These are phyloP conservation scores for Mactra quadrangularis DNA, from an alignment of 1,140 invertebrate genomes.

Conservation along the genomic window DNA sequence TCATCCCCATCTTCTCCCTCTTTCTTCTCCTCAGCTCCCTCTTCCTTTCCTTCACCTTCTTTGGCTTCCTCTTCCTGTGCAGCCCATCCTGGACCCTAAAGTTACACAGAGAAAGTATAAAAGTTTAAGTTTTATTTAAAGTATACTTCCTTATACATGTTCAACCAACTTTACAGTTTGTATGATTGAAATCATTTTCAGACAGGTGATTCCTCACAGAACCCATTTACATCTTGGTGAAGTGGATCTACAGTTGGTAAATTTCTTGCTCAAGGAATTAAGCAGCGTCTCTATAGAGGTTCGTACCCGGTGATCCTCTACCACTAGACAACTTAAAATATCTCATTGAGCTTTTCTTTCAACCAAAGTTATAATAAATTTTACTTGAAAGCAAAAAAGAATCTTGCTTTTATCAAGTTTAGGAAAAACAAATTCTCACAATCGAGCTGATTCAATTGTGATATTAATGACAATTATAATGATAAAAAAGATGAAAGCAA, in stretches of 20 bases:
- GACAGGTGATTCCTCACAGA: too few species aligned
- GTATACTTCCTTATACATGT: not conserved
- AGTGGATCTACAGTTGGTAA: too few species aligned
- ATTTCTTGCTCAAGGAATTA: not conserved
- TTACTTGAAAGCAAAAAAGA: constrained; percentile 16
- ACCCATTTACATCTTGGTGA: too few species aligned
- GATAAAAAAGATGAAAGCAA: too few species aligned
- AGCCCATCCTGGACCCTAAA: constrained; percentile 50
- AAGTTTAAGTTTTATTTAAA: not conserved
- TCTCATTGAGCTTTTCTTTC: not conserved
- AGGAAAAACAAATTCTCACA: too few species aligned
- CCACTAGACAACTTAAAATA: not conserved
- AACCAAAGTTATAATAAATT: not conserved
- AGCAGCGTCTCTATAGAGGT: not conserved
- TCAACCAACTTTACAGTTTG: too few species aligned
- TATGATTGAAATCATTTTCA: too few species aligned
- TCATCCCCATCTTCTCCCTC: constrained; percentile 62
- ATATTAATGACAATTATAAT: too few species aligned
- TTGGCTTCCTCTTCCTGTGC: constrained; percentile 63
- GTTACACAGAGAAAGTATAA: not conserved
- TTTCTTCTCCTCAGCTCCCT: constrained; percentile 59
- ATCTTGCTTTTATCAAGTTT: too few species aligned
- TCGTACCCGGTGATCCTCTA: not conserved
- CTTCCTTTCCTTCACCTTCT: constrained; percentile 36
- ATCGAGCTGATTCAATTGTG: too few species aligned